phyloP scores from a whole-genome alignment of 2,113 vertebrate genomes.

The Tenrec ecaudatus region DNA sequence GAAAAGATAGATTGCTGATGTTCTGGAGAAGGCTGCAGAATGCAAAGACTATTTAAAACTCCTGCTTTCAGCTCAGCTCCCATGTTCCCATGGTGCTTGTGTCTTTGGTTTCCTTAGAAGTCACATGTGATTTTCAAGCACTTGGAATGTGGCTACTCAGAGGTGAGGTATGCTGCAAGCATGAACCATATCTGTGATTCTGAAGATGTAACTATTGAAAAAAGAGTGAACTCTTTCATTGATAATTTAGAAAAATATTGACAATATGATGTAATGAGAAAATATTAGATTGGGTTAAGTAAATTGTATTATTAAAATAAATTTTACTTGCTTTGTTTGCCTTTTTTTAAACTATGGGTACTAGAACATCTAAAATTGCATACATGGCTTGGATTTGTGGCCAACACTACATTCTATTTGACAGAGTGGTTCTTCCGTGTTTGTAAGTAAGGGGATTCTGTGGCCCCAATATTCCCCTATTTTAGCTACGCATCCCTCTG shows the following conservation, averaged over 20 bases:
- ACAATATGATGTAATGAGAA: neutral
- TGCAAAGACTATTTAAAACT: neutral
- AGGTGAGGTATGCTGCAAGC: neutral
- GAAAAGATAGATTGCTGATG: neutral
- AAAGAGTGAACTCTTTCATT: neutral
- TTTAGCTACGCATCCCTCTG: neutral
- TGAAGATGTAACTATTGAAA: neutral
- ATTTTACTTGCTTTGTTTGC: neutral
- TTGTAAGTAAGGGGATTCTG: neutral
- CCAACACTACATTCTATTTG: neutral
- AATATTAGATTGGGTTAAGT: neutral
- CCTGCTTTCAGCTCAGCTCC: neutral
- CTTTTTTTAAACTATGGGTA: neutral
- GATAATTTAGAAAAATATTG: neutral
- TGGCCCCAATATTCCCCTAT: rapidly evolving
- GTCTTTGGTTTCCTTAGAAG: neutral
- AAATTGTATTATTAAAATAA: slow-evolving; percentile 8
- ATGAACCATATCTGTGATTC: neutral
- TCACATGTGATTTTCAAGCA: neutral
- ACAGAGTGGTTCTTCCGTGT: neutral
- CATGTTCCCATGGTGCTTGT: too few species aligned
- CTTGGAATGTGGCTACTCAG: neutral
- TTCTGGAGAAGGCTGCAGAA: neutral
- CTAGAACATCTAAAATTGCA: neutral
- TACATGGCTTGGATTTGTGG: neutral